phyloP scores from a whole-genome alignment of 2,113 vertebrate species.

The Oryctolagus cuniculus region DNA sequence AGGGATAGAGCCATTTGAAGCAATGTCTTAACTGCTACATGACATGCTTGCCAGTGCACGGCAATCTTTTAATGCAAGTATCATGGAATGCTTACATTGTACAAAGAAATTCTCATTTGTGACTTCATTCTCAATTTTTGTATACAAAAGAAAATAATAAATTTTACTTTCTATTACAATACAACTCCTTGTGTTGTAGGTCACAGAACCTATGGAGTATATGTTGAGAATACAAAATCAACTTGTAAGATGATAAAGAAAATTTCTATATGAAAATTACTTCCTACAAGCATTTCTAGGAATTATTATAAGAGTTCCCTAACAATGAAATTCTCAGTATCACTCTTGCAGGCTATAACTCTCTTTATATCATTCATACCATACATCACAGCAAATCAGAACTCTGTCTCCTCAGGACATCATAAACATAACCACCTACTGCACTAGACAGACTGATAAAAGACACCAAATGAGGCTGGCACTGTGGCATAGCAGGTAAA shows the following conservation, averaged over 20 bases:
- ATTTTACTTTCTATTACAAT: not conserved
- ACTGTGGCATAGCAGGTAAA: too few relatives aligned
- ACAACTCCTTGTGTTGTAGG: not conserved
- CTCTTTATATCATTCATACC: not conserved
- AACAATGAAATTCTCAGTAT: not conserved
- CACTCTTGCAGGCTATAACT: not conserved
- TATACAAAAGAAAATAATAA: not conserved
- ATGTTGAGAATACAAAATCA: not conserved
- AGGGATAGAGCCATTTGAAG: too few relatives aligned
- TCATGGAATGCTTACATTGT: not conserved
- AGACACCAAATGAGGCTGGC: not conserved
- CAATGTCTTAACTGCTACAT: too few relatives aligned
- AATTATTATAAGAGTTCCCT: not conserved
- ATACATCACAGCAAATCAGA: not conserved
- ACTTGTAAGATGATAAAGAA: slow-evolving; percentile 5
- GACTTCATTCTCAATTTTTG: slow-evolving; percentile 21
- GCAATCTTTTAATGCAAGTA: not conserved
- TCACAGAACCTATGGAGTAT: not conserved
- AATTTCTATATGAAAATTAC: not conserved
- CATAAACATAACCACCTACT: not conserved
- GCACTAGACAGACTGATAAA: not conserved
- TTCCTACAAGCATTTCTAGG: not conserved
- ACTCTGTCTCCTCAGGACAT: not conserved
- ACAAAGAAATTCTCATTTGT: slow-evolving; percentile 1
- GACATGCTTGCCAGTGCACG: not conserved